phyloP scores from a whole-genome alignment of 2,888 invertebrate genomes.

The Plebejus argus region DNA sequence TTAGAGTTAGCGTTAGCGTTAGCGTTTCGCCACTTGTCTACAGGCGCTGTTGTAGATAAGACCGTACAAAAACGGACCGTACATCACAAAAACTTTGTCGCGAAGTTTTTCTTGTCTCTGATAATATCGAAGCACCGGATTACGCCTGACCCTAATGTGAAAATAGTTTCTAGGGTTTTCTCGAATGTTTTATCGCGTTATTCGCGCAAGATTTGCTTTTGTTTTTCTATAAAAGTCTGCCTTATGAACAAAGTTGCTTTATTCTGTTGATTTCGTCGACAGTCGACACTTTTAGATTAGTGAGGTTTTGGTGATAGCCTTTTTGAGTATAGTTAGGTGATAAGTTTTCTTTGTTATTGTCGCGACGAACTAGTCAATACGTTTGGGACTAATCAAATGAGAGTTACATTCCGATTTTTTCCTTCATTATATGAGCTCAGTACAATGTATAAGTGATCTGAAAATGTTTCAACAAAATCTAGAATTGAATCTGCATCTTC shows the following conservation, averaged over 20 bases:
- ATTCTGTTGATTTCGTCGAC: not conserved
- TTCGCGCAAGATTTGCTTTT: not conserved
- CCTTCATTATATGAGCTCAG: not conserved
- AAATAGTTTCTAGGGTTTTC: constrained; percentile 28
- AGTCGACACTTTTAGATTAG: not conserved
- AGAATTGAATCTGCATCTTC: not conserved
- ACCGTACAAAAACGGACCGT: constrained; percentile 6
- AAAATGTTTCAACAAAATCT: not conserved
- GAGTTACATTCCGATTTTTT: not conserved
- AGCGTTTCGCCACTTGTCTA: too few relatives aligned
- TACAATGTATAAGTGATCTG: not conserved
- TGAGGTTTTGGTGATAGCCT: not conserved
- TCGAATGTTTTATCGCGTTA: not conserved
- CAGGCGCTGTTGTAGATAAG: constrained; percentile 28
- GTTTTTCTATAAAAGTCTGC: not conserved
- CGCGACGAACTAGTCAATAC: not conserved
- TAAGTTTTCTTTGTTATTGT: not conserved
- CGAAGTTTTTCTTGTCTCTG: constrained; percentile 29
- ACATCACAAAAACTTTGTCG: constrained; percentile 28
- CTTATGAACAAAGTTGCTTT: not conserved
- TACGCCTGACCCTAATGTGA: constrained; percentile 28
- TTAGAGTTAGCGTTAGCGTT: too few relatives aligned
- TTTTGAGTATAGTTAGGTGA: not conserved
- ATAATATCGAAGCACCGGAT: constrained; percentile 25
- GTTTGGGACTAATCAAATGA: not conserved